Base-by-base conservation (phyloP, 2,113 vertebrate species). In the Chionodraco myersi region DNA sequence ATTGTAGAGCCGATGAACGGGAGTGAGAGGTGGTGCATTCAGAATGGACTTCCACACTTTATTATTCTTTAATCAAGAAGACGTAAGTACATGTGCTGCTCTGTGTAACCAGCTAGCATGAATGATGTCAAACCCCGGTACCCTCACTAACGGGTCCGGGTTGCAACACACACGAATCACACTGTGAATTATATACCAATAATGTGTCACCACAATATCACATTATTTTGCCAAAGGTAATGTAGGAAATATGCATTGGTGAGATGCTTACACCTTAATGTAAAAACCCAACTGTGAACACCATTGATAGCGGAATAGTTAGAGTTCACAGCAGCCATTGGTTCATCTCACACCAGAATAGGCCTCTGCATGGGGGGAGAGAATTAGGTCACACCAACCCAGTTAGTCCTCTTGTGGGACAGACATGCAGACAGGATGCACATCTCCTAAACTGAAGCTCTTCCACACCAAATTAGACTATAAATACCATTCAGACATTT, bases 301-400 rank as follows among this genome's bases (percentile, higher is more conserved):
- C 30, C 13, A 45, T 44, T 16, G 11, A 48, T 4, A 13, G 47
- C 14, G 49, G 56, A 36, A 13, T 30, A 63, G 54, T 75, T n/a
- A n/a, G 13, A 54, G 49, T 45, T 77, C 12, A 53, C 49, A 75
- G 54, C 26, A 75, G 59, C 23, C 30, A 16, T 13, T 64, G 11
- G 13, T 41, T 74, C 26, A 4, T 76, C 23, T 63, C 45, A 30
- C 30, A 44, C 51, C 49, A 53, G 59, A 64, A 16, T 8, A 15
- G 23, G 0, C 76, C 61, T 68, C 10, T 72, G 6, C 36, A 41
- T 41, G 36, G 36, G 45, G 58, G 23, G 58, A 10, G 59, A 74
- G 61, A 87, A 85, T 64, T 80, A 58, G 81, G 77, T 89, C 88
- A 86, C 18, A 59, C 51, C 23, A 15, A 21, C 51, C 69, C 76